Conservation (phyloP, 2,888 invertebrate species). For the Diaperis boleti region DNA sequence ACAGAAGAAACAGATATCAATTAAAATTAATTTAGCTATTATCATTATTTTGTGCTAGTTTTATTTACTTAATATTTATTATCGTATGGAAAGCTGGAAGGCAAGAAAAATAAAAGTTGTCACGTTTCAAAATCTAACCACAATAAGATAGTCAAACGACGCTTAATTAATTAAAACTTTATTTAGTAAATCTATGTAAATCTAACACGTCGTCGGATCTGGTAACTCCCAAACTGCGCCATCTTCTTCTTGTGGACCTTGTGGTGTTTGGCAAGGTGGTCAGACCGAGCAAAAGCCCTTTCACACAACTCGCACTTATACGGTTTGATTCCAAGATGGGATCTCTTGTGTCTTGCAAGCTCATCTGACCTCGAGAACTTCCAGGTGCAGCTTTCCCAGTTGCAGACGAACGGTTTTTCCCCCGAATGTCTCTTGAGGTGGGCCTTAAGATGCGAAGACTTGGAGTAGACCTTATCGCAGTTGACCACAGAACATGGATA, state of each 20-base stretch:
- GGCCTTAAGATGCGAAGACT: constrained; percentile 90
- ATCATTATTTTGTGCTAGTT: no score
- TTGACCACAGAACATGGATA: constrained; percentile 79
- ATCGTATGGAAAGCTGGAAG: no score
- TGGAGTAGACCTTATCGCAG: constrained; percentile 87
- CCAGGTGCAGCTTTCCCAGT: constrained; percentile 85
- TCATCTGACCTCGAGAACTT: constrained; percentile 95
- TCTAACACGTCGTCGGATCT: constrained; percentile 51
- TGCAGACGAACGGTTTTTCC: constrained; percentile 72
- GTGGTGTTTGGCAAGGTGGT: constrained; percentile 93
- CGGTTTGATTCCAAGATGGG: constrained; percentile 96
- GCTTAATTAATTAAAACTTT: no score
- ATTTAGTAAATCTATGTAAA: constrained; percentile 1
- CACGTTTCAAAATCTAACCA: no score
- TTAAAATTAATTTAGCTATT: no score
- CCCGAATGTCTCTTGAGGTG: constrained; percentile 87
- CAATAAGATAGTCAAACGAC: no score
- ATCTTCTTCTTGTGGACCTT: constrained; percentile 82
- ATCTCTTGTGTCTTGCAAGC: constrained; percentile 89
- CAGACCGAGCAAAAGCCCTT: constrained; percentile 92
- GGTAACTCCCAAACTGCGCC: constrained; percentile 59
- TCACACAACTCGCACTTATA: constrained; percentile 90
- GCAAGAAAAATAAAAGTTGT: no score
- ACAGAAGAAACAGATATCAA: no score
- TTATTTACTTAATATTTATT: no score